Evolutionary conservation across 1,140 invertebrate genomes (phyloP), one percentile per base, ranked within the genome.

Genomic region (Apolygus lucorum): DNA sequence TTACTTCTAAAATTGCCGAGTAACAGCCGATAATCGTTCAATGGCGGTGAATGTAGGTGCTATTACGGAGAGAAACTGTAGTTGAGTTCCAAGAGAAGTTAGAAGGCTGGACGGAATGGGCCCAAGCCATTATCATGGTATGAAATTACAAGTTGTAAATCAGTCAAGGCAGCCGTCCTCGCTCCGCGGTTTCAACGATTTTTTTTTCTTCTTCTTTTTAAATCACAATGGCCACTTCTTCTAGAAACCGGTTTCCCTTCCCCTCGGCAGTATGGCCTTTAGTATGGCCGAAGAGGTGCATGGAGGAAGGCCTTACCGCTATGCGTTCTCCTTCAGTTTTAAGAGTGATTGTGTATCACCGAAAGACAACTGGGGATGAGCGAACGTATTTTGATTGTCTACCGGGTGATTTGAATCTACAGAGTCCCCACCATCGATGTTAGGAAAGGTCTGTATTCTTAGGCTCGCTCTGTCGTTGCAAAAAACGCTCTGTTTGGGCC

Each of bases 131-230:
- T 59, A 59, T 59, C 11, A 59, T 59, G 13, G 13, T 24, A 59
- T 59, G 54, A 59, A 59, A 59, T 59, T 59, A 59, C 54, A 59
- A 59, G 54, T 22, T 22, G 54, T 59, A 59, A 59, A 59, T 59
- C 54, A 59, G 11, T 59, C 54, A 24, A 59, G 4, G 8, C 22
- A 8, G 8, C 54, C 11, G 54, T 59, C 54, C 34, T 42, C 34
- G 34, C 34, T 59, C 54, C 22, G 54, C 54, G 54, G 54, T 59
- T 59, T 59, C 54, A 17, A 59, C 54, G 22, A 59, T 59, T 59
- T 59, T 59, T 22, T 59, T 21, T 42, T 59, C 54, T 59, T 24
- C 22, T 21, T 24, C 54, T 59, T 59, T 24, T 59, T 24, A 59
- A 59, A 59, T 59, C 54, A 59, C 54, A 59, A 59, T 59, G 54